These are phyloP conservation scores for Petaurus breviceps DNA, from an alignment of 2,113 vertebrate species.

Conservation along the genomic window DNA sequence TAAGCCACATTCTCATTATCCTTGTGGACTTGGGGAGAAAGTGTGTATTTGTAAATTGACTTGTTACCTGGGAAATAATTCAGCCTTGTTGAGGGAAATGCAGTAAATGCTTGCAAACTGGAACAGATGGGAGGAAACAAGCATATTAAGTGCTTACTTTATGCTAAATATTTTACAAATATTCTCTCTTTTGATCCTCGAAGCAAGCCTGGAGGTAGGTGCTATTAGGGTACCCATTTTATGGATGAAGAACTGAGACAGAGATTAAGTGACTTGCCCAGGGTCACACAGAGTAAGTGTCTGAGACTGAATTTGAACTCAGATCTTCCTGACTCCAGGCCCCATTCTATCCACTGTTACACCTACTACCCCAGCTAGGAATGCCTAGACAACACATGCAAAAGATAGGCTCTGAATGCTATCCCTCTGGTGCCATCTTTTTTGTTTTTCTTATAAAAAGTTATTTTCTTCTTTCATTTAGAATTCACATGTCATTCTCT, in stretches of 20 bases:
- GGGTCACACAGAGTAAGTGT: neutral
- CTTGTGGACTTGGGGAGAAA: neutral
- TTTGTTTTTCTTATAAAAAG: neutral
- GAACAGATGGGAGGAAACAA: neutral
- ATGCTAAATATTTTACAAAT: neutral
- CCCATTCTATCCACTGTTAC: neutral
- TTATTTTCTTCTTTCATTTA: neutral
- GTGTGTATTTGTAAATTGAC: neutral
- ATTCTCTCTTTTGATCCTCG: neutral
- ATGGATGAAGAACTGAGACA: neutral
- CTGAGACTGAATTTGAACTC: neutral
- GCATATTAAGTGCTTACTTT: neutral
- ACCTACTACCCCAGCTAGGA: neutral
- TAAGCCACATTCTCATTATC: conserved; percentile 10
- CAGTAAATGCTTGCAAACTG: neutral
- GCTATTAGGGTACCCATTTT: too few species aligned
- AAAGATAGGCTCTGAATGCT: neutral
- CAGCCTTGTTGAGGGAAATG: neutral
- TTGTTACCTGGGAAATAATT: conserved; percentile 1
- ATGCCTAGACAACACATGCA: neutral
- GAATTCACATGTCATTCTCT: neutral
- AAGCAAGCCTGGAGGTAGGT: neutral
- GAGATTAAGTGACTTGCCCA: neutral
- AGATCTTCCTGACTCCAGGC: neutral
- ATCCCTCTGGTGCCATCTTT: neutral